phyloP scores from a whole-genome alignment of 2,797 vertebrate genomes.

The Lacerta viridis region DNA sequence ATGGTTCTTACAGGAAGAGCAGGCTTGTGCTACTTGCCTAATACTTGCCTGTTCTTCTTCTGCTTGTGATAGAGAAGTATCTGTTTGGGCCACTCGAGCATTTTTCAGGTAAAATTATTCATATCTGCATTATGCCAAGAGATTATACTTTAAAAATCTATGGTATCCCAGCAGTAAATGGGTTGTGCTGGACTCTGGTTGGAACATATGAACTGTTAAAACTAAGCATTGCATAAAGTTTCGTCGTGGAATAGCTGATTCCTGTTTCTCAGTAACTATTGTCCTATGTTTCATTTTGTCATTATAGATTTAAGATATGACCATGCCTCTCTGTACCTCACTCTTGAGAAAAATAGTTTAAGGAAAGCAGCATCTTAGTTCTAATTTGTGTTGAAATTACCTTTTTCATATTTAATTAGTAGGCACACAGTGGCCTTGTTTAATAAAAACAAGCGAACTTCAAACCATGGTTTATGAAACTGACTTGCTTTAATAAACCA shows the following conservation, averaged over 20 bases:
- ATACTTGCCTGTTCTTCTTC: slow-evolving; percentile 94
- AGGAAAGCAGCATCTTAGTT: background rate
- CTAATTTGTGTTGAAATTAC: background rate
- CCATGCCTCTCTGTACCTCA: background rate
- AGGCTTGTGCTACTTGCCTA: slow-evolving; percentile 94
- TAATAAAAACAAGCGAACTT: background rate
- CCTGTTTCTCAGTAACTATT: background rate
- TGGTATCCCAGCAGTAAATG: background rate
- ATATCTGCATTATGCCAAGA: background rate
- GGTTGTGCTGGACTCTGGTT: background rate
- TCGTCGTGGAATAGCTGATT: background rate
- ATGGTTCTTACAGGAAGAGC: slow-evolving; percentile 87
- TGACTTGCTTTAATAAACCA: background rate
- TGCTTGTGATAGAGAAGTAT: slow-evolving; percentile 92
- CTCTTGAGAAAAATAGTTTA: background rate
- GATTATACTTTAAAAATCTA: background rate
- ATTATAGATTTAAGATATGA: background rate
- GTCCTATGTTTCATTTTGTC: background rate
- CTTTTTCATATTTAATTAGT: background rate
- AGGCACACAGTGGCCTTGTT: background rate
- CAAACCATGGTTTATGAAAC: background rate
- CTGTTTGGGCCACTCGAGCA: slow-evolving; percentile 93
- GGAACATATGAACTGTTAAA: background rate
- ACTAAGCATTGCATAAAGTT: background rate
- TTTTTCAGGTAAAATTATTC: slow-evolving; percentile 90